Base-by-base conservation (phyloP, 1,140 invertebrate genomes). In the Psix sp. region DNA sequence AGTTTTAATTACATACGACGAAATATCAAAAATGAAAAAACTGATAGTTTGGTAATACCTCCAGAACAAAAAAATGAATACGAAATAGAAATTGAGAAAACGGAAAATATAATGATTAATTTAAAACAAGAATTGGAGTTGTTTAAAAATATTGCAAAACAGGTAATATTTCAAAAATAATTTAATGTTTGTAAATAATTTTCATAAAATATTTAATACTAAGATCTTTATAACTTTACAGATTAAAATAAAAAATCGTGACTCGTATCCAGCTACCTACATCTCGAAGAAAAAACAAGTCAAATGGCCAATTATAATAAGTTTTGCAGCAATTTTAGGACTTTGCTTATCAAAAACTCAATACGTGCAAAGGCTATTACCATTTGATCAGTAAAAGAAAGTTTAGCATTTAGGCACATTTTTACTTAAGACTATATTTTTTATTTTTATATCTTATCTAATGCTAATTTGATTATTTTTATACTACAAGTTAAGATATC, bases 1-100 rank as follows among this genome's bases (percentile, higher is more conserved):
- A 83, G 81, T 77, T 83, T 84, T 18, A 48, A 70, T 15, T 84
- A 75, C 15, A 76, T 86, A 10, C 77, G 42, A 42, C 77, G 77
- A 17, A 72, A 43, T 71, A 51, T 85, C 1, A 13, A 54, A 4
- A 66, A 76, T 49, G 26, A 29, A 13, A 42, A 59, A 46, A 48
- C 43, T 1, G 38, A 74, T 18, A 52, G 71, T 48, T 31, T 76
- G 1, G 1, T 39, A 9, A 18, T 81, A 2, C 57, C 45, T 5
- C 11, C 57, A 1, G 13, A 45, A 11, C 70, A 79, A 59, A 76
- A 48, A 56, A 15, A 18, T 4, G 36, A 68, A 31, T 84, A 81
- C 29, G 57, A 57, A 17, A 4, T 76, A 13, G 71, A 81, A 43
- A 14, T 84, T 15, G 13, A 54, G 40, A 77, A 76, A 48, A 67